Evolutionary conservation across 2,888 invertebrate species (phyloP), one percentile per base, ranked within the genome.

Genomic region (Clepsis dumicolana): DNA sequence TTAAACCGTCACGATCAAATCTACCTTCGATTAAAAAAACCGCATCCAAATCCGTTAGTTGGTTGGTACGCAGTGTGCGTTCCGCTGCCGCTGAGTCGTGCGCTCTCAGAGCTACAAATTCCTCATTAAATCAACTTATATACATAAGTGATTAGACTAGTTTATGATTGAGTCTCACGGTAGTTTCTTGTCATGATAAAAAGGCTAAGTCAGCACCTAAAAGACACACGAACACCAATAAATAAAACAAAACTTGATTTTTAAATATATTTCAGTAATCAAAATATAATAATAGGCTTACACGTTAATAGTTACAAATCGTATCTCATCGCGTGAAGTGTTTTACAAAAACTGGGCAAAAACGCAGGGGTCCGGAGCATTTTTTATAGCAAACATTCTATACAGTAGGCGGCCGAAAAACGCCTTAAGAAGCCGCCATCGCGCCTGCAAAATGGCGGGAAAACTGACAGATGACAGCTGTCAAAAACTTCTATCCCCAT

Each of bases 201-300:
- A n/a, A n/a, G n/a, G n/a, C n/a, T n/a, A n/a, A n/a, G n/a, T n/a
- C n/a, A n/a, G n/a, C n/a, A n/a, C n/a, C n/a, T n/a, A n/a, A n/a
- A n/a, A n/a, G n/a, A n/a, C n/a, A 8, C 67, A 67, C 59, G 53
- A 24, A 68, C 68, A 64, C 44, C 10, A 59, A 65, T 50, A 76
- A 83, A 82, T 77, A 71, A 87, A 88, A 85, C 80, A 71, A 83
- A 77, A 74, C 66, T 73, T 84, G 83, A 88, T 91, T 93, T 93
- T 90, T 86, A 92, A 93, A 91, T 93, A 92, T 93, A 93, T 93
- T 93, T 93, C 93, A 90, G 93, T 93, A 93, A 91, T 93, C 93
- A 93, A 93, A 93, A 93, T 93, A 93, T 93, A 93, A 93, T 93
- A 91, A 91, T 93, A 92, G 93, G 93, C 93, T 93, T 93, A 93